Evolutionary conservation across 2,888 invertebrate species (phyloP), one percentile per base, ranked within the genome.

Genomic region (Marasmarcha lunaedactyla): DNA sequence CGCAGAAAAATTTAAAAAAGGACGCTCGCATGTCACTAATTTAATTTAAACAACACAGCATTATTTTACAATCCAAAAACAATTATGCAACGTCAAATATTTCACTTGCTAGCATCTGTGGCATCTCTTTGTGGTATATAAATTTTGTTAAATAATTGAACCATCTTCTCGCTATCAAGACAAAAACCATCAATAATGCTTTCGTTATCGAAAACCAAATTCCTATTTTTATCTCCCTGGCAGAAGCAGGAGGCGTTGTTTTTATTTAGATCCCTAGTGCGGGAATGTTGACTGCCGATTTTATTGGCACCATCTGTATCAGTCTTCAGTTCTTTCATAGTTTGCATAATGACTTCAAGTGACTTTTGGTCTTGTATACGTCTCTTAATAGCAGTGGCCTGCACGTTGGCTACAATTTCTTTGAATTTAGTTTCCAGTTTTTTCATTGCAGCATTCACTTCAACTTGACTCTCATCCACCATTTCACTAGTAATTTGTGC

Each of bases 391-490:
- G 81, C 74, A 0, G 77, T 76, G 1, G 74, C 63, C 57, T 83
- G 81, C 40, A 81, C 64, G 40, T 67, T 76, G 1, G 71, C 73
- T 12, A 83, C 71, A 7, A 81, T 74, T 12, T 76, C 71, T 51
- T 77, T 79, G 47, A 79, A 83, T 51, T 73, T 79, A 14, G 45
- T 52, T 52, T 83, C 81, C 14, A 83, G 54, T 54, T 77, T 81
- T 13, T 70, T 69, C 4, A 81, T 44, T 7, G 71, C 63, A 25
- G 54, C 46, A n/a, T 46, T 55, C 5, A 77, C 41, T 48, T 79
- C 78, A 2, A 49, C 43, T 55, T 76, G 71, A 46, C 63, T 68
- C 46, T 79, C 73, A 34, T 67, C 65, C 1, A 65, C 54, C 12
- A 66, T 48, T 46, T 78, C 78, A 44, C 59, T 63, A 1, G 73